These are phyloP conservation scores for Brachycybe producta DNA, from an alignment of 2,888 invertebrate species.

Conservation along the genomic window DNA sequence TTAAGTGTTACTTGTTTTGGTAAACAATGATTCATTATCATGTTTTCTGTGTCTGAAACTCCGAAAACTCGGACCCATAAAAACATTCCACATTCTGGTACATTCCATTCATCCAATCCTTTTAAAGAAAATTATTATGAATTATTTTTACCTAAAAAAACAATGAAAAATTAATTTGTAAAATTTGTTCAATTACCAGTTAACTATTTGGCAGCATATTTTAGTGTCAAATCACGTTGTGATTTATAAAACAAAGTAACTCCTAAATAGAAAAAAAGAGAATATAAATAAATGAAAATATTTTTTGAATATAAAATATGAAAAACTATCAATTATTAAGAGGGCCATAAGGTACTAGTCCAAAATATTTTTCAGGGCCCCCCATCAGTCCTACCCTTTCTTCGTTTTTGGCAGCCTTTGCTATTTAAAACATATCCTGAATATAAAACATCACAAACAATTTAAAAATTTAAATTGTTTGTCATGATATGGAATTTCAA, in stretches of 20 bases:
- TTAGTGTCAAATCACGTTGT: slow-evolving; percentile 48
- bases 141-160: background rate
- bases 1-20: slow-evolving; percentile 54
- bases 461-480: too few species aligned
- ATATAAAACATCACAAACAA: too few species aligned
- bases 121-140: slow-evolving; percentile 8
- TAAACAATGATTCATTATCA: slow-evolving; percentile 55
- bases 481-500: too few species aligned
- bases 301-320: slow-evolving; percentile 1
- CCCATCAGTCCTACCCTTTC: too few species aligned
- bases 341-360: too few species aligned
- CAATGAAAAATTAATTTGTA: too few species aligned
- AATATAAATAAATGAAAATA: background rate
- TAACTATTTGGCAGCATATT: slow-evolving; percentile 46
- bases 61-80: slow-evolving; percentile 42
- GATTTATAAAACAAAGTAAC: slow-evolving; percentile 49
- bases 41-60: slow-evolving; percentile 54
- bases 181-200: too few species aligned
- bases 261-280: slow-evolving; percentile 5
- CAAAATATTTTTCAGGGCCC: too few species aligned
- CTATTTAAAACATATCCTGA: too few species aligned
- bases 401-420: too few species aligned
- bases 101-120: slow-evolving; percentile 50
- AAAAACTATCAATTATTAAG: background rate
- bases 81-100: slow-evolving; percentile 52